Conservation (phyloP, 2,888 invertebrate species). For the Gandaritis pyraliata region DNA sequence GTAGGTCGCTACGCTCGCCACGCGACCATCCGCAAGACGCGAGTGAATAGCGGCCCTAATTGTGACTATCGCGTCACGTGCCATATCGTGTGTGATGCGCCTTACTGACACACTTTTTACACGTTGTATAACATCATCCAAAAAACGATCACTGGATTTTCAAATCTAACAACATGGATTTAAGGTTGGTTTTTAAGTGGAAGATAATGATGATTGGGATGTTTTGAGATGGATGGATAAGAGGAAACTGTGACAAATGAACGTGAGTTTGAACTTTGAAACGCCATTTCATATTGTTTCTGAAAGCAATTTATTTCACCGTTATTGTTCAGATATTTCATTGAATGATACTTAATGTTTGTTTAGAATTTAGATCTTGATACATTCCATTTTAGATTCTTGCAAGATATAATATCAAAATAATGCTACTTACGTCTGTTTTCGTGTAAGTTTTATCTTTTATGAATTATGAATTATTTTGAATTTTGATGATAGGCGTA, state of each 20-base stretch:
- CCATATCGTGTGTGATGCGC: constrained; percentile 50
- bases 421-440: too few relatives aligned
- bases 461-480: too few relatives aligned
- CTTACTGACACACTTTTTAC: constrained; percentile 45
- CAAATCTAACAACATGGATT: accelerated
- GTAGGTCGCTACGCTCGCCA: constrained; percentile 43
- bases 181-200: constrained; percentile 30
- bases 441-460: too few relatives aligned
- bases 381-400: too few relatives aligned
- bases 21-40: constrained; percentile 46
- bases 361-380: neutral
- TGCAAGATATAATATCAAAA: too few relatives aligned
- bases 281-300: constrained; percentile 52
- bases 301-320: constrained; percentile 43
- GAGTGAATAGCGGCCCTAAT: constrained; percentile 75
- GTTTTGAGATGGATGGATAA: constrained; percentile 13
- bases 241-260: constrained; percentile 73
- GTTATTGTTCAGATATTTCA: constrained; percentile 39
- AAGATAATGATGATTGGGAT: constrained; percentile 12
- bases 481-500: too few relatives aligned
- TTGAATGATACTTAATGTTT: constrained; percentile 27
- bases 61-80: constrained; percentile 73
- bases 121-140: constrained; percentile 4
- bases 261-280: constrained; percentile 70
- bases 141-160: constrained; percentile 5